Evolutionary conservation across 2,113 vertebrate genomes (phyloP).

Genomic region (Pheucticus melanocephalus): DNA sequence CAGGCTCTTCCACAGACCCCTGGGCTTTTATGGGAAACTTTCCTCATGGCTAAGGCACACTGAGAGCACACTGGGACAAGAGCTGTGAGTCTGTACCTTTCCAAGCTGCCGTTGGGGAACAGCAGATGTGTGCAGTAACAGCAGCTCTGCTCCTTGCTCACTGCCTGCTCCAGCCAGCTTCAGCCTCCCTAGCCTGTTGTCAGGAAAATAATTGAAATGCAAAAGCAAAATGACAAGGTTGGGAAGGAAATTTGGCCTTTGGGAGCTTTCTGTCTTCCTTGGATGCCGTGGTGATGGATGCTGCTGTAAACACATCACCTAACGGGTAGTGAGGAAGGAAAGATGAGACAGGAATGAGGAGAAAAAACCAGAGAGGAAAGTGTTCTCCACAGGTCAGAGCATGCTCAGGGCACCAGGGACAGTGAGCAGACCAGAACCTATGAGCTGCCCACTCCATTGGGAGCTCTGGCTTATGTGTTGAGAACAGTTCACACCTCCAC

Average conservation of each 20-base stretch:
- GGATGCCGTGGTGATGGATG: not conserved
- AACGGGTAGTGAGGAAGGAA: not conserved
- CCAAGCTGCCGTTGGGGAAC: not conserved
- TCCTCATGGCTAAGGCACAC: not conserved
- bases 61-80: not conserved
- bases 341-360: not conserved
- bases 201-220: not conserved
- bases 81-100: not conserved
- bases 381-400: not conserved
- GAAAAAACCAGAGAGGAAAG: not conserved
- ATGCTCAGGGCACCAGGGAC: not conserved
- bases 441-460: fast-evolving
- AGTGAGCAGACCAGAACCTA: not conserved
- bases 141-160: not conserved
- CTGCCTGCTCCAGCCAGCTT: not conserved
- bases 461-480: not conserved
- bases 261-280: not conserved
- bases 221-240: not conserved
- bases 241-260: not conserved
- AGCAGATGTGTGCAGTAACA: not conserved
- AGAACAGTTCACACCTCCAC: not conserved
- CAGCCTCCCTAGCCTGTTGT: not conserved
- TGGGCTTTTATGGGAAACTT: not conserved
- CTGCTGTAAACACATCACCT: not conserved
- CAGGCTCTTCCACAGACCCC: not conserved